Base-by-base conservation (phyloP, 2,888 invertebrate species). In the Yponomeuta cagnagella region DNA sequence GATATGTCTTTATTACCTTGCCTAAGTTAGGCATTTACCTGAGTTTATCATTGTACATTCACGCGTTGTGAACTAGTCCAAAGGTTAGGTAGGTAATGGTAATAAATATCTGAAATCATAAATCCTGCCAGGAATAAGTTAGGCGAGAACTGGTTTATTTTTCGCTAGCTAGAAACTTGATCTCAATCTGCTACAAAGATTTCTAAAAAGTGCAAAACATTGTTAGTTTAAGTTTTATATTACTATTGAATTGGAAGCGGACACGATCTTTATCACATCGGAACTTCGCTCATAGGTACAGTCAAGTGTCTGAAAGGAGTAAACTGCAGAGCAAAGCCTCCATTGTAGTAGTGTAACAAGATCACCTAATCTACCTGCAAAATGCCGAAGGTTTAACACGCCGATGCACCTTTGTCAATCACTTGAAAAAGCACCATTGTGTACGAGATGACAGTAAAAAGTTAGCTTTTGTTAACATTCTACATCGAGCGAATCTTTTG, bases 261-360 rank as follows among this genome's bases (percentile, higher is more conserved):
- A 90, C 88, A 83, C 84, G 75, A 75, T 82, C 86, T 82, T 58
- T 90, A 89, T 89, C 88, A 88, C 89, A 90, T 90, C 91, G 90
- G 91, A 91, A 91, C 82, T 90, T 82, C 88, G 85, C 85, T 82
- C 80, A 58, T 79, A 23, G 23, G 23, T 23, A 76, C 76, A 12
- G 80, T 78, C 75, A 71, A 70, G 63, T 72, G 65, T 64, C 65
- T 69, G 80, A 82, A 88, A 90, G 87, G 89, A 91, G 90, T 90
- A 82, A 89, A 85, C 33, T 63, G 70, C 10, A 68, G 4, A 31
- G 48, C 77, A 78, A 77, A 73, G 75, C 52, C 37, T 78, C 52
- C 77, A 83, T 87, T 88, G 85, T 88, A 77, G 75, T 75, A 75
- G 76, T 88, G 91, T 88, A 92, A 92, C 82, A 82, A 86, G 91